Evolutionary conservation across 2,797 vertebrate genomes (phyloP).

Genomic region (Manis pentadactyla): DNA sequence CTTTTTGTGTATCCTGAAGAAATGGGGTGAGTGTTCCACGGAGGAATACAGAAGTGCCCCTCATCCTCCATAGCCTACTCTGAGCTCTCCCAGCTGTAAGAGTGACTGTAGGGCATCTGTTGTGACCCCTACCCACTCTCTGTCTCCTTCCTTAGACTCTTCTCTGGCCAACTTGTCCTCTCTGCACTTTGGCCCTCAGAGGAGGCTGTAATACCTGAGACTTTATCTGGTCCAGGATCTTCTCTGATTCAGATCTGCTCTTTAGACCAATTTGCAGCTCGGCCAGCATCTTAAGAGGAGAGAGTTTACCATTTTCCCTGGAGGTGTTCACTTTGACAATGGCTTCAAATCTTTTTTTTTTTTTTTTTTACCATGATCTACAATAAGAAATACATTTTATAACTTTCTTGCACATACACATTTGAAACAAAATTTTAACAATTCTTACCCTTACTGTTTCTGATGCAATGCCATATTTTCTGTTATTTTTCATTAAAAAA

Average conservation of each 20-base stretch:
- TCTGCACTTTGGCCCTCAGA: neutral
- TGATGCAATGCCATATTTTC: neutral
- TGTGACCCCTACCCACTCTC: neutral
- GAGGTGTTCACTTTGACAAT: neutral
- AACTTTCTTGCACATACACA: neutral
- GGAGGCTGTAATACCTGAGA: neutral
- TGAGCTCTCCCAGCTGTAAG: neutral
- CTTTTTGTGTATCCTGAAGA: neutral
- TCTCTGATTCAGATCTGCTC: neutral
- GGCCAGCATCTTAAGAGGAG: neutral
- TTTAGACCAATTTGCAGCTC: neutral
- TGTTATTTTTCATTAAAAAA: conserved; percentile 11
- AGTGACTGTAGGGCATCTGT: neutral
- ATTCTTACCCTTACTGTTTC: neutral
- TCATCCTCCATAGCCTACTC: neutral
- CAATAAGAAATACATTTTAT: neutral
- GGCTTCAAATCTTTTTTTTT: neutral
- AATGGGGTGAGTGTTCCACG: neutral
- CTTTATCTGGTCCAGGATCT: neutral
- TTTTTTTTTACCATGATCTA: neutral
- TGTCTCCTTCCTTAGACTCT: neutral
- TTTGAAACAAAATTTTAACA: conserved; percentile 1
- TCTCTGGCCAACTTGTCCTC: neutral
- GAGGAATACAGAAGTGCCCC: neutral
- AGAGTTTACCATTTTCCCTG: neutral